phyloP scores from a whole-genome alignment of 2,113 vertebrate species.

The Turnix velox region DNA sequence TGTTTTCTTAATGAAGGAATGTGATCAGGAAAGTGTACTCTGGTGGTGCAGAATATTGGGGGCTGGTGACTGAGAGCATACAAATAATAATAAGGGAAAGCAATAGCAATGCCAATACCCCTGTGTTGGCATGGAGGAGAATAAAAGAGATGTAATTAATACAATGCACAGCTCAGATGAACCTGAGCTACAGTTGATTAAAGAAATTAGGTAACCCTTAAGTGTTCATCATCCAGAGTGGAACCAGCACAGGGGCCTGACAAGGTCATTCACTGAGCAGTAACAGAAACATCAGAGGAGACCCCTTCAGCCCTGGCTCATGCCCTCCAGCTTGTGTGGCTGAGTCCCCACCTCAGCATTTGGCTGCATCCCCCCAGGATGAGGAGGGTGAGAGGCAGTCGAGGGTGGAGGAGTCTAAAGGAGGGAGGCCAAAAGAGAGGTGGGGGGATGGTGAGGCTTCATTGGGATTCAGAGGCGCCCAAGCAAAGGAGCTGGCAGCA shows the following conservation, averaged over 20 bases:
- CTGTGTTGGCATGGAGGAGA: not conserved
- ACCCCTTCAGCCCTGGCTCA: not conserved
- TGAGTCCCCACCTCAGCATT: accelerated
- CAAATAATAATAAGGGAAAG: constrained; percentile 1
- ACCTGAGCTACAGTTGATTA: not conserved
- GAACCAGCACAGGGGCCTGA: not conserved
- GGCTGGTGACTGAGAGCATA: not conserved
- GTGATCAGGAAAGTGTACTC: not conserved
- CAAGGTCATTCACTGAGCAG: not conserved
- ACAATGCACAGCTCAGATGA: not conserved
- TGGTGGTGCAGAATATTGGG: not conserved
- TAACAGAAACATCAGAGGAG: not conserved
- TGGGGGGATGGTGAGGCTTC: not conserved
- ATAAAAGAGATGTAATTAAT: not conserved
- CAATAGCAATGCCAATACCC: not conserved
- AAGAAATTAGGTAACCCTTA: not conserved
- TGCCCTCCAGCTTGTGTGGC: not conserved
- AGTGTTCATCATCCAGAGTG: not conserved
- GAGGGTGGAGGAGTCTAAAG: not conserved
- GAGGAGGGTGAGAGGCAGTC: not conserved
- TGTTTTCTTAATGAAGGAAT: constrained; percentile 39
- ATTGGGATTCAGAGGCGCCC: not conserved
- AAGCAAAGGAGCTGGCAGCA: not conserved
- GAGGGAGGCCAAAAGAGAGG: not conserved
- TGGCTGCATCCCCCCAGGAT: no score